phyloP scores from a whole-genome alignment of 2,113 vertebrate species.

The Platichthys stellatus region DNA sequence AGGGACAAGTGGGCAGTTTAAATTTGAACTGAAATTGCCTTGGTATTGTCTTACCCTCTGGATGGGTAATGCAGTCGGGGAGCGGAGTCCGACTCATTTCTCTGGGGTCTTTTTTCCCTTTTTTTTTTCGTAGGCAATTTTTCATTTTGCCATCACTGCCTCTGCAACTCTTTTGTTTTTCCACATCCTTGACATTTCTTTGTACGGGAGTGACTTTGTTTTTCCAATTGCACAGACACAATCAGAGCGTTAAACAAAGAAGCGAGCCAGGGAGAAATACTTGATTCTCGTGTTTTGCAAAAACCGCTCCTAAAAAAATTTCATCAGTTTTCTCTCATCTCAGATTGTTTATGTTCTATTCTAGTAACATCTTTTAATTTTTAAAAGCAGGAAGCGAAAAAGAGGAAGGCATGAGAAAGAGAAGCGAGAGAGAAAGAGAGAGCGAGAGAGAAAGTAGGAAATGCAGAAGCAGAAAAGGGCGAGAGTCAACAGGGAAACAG shows the following conservation, averaged over 20 bases:
- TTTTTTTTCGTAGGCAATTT: slow-evolving; percentile 44
- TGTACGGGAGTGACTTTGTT: slow-evolving; percentile 43
- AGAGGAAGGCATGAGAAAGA: slow-evolving; percentile 4
- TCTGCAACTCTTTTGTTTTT: slow-evolving; percentile 21
- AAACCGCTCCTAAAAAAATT: not conserved
- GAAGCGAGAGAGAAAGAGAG: slow-evolving; percentile 26
- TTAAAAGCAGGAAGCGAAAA: not conserved
- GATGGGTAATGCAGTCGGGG: slow-evolving; percentile 57
- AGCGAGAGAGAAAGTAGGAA: slow-evolving; percentile 11
- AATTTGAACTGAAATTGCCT: slow-evolving; percentile 79
- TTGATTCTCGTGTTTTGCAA: not conserved
- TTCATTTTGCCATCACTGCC: slow-evolving; percentile 53
- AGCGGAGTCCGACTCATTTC: slow-evolving; percentile 65
- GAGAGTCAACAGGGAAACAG: slow-evolving; percentile 67
- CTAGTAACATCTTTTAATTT: not conserved
- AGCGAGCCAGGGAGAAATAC: not conserved
- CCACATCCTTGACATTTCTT: slow-evolving; percentile 51
- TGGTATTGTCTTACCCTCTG: slow-evolving; percentile 76
- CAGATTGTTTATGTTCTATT: not conserved
- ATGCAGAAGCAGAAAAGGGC: slow-evolving; percentile 38
- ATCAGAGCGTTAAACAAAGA: not conserved
- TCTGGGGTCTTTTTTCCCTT: slow-evolving; percentile 28
- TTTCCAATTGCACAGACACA: slow-evolving; percentile 31
- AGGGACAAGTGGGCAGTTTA: slow-evolving; percentile 73
- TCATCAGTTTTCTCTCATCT: not conserved